phyloP scores from a whole-genome alignment of 2,113 vertebrate species.

The Recurvirostra avosetta region DNA sequence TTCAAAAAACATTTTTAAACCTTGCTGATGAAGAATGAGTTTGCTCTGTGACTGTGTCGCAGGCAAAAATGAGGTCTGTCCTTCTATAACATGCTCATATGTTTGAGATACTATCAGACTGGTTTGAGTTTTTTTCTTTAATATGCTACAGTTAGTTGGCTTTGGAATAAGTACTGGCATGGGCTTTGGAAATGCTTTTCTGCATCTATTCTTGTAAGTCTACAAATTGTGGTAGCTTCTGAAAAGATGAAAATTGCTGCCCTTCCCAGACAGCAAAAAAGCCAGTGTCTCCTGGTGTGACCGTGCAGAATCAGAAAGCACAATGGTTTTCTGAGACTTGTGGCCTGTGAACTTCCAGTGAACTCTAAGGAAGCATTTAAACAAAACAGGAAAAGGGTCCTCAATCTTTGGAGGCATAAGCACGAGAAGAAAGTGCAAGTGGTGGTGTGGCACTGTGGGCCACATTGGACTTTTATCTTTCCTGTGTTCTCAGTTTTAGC shows the following conservation, averaged over 20 bases:
- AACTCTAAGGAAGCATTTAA: constrained; percentile 23
- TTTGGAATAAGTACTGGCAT: not conserved
- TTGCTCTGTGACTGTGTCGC: not conserved
- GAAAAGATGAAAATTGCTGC: not conserved
- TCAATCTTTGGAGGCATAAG: not conserved
- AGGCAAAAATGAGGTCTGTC: not conserved
- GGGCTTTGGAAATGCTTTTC: not conserved
- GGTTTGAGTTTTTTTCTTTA: not conserved
- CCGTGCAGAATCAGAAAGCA: not conserved
- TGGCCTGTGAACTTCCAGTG: constrained; percentile 20
- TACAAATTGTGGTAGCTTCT: not conserved
- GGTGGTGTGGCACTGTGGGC: not conserved
- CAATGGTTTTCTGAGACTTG: not conserved
- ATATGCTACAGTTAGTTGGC: not conserved
- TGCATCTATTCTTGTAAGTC: not conserved
- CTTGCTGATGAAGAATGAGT: not conserved
- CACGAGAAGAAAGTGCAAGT: constrained; percentile 49
- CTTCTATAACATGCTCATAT: not conserved
- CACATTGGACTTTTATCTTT: not conserved
- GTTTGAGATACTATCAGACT: not conserved
- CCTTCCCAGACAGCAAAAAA: not conserved
- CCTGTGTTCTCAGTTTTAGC: not conserved
- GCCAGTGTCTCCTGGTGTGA: not conserved
- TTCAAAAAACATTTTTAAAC: not conserved
- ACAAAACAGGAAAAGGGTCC: constrained; percentile 51